Conservation (phyloP, 2,113 vertebrate genomes). For the Aphyosemion australe region DNA sequence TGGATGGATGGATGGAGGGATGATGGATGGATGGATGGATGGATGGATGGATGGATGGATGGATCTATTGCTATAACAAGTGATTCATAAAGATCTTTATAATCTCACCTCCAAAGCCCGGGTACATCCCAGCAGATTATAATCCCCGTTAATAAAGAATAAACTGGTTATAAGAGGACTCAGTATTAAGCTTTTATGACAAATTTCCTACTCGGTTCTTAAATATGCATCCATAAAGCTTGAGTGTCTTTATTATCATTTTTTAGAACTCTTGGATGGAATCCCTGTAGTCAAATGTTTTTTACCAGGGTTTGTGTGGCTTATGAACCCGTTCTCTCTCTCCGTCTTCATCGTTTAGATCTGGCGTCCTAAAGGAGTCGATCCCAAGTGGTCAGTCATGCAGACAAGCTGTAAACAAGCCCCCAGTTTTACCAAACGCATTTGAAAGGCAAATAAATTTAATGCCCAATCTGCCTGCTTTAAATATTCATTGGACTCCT, state of each 20-base stretch:
- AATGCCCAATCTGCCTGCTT: constrained; percentile 18
- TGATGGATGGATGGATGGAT: too few relatives aligned
- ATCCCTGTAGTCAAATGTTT: neutral
- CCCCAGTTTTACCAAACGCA: constrained; percentile 14
- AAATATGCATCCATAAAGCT: neutral
- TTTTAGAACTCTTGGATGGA: neutral
- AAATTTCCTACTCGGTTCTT: too few relatives aligned
- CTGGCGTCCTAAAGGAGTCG: neutral
- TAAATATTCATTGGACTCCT: constrained; percentile 19
- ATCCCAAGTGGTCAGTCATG: constrained; percentile 5
- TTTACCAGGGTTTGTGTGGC: neutral
- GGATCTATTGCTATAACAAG: too few relatives aligned
- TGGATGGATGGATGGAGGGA: too few relatives aligned
- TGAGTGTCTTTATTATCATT: neutral
- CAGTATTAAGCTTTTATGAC: too few relatives aligned
- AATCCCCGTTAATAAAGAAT: too few relatives aligned
- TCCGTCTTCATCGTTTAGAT: neutral
- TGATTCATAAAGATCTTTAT: too few relatives aligned
- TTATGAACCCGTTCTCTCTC: neutral
- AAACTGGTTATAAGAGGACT: too few relatives aligned
- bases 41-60: too few relatives aligned
- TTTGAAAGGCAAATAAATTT: constrained; percentile 22
- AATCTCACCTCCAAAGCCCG: too few relatives aligned
- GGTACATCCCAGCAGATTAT: neutral
- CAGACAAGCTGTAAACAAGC: constrained; percentile 10